These are phyloP conservation scores for Tragelaphus scriptus DNA, from an alignment of 2,113 vertebrate species.

Conservation along the genomic window DNA sequence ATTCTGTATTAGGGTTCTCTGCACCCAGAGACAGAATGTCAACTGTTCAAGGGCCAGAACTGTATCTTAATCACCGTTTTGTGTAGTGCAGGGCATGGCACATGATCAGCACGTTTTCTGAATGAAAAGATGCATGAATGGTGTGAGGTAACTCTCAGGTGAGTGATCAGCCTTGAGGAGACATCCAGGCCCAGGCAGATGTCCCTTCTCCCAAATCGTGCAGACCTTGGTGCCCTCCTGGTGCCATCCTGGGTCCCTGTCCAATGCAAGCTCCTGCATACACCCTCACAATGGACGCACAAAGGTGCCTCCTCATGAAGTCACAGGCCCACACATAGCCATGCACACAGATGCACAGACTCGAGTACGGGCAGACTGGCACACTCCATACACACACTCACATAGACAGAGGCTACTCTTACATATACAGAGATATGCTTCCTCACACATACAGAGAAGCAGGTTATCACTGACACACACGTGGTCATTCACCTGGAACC, in stretches of 20 bases:
- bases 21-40: background rate
- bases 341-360: background rate
- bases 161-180: background rate
- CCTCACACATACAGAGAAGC: background rate
- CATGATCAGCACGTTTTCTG: background rate
- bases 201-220: background rate
- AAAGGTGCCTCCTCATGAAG: background rate
- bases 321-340: background rate
- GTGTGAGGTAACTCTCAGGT: background rate
- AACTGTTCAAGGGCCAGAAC: background rate
- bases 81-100: background rate
- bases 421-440: background rate
- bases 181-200: background rate
- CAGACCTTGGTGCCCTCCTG: background rate
- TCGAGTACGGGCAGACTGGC: background rate
- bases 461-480: background rate
- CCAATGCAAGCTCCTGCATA: background rate
- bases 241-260: background rate
- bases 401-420: background rate
- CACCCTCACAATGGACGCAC: background rate
- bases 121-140: background rate
- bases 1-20: background rate
- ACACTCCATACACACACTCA: background rate
- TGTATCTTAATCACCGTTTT: background rate
- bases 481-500: background rate